Conservation (phyloP, 37 sponge, comb jelly and placozoan species). For the Axinella damicornis region DNA sequence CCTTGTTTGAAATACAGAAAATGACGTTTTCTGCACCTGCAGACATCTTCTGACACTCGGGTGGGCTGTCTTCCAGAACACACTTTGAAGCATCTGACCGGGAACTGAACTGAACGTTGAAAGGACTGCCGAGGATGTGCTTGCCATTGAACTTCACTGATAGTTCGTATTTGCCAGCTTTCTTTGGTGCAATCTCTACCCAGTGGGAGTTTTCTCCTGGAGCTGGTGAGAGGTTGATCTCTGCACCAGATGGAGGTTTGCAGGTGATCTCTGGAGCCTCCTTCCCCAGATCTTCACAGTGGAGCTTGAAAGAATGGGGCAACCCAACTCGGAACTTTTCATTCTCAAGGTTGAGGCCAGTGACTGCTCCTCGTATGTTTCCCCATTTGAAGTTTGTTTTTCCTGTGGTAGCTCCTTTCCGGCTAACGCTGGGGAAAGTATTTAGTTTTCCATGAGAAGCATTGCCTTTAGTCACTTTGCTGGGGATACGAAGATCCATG, state of each 20-base stretch:
- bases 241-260: slow-evolving; percentile 47
- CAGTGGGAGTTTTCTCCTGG: slow-evolving; percentile 47
- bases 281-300: slow-evolving; percentile 77
- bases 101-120: slow-evolving; percentile 41
- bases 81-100: slow-evolving; percentile 80
- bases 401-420: slow-evolving; percentile 33
- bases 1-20: slow-evolving; percentile 65
- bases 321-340: slow-evolving; percentile 64
- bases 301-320: slow-evolving; percentile 66
- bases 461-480: too few relatives aligned
- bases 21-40: slow-evolving; percentile 16
- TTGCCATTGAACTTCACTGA: slow-evolving; percentile 49
- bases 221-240: slow-evolving; percentile 19
- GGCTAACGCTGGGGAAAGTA: slow-evolving; percentile 51
- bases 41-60: slow-evolving; percentile 19
- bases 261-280: slow-evolving; percentile 27
- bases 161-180: slow-evolving; percentile 53
- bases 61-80: slow-evolving; percentile 29
- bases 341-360: slow-evolving; percentile 62
- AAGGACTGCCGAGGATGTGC: slow-evolving; percentile 87
- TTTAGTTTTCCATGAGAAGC: neutral
- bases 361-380: slow-evolving; percentile 15
- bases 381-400: slow-evolving; percentile 58
- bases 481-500: too few relatives aligned
- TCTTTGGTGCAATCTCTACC: slow-evolving; percentile 58